A percentile compares a stretch with the other conserved stretches of the same genome.
These are phyloP conservation scores for Drosophila sechellia DNA, from an alignment of 1,140 invertebrate genomes.

Conservation along the genomic window DNA sequence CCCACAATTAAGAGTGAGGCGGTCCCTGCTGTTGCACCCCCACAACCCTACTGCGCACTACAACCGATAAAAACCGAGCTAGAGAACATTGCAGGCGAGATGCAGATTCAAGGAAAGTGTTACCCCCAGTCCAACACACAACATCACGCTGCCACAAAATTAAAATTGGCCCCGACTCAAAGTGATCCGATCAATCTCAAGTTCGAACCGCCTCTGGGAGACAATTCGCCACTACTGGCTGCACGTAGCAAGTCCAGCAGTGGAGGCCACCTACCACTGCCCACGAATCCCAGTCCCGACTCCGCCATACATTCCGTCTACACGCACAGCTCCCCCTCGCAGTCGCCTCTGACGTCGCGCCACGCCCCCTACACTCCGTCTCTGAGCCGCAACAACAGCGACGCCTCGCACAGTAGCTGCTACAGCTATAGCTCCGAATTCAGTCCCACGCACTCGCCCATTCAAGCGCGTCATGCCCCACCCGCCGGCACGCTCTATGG, in stretches of 20 bases:
- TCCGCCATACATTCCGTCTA: constrained; percentile 95
- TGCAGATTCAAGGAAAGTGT: constrained; percentile 44
- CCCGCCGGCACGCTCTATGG: constrained; percentile 55
- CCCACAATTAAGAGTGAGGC: constrained; percentile 72
- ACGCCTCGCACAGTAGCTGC: constrained; percentile 93
- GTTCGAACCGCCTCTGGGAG: constrained; percentile 66
- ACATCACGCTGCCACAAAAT: constrained; percentile 30
- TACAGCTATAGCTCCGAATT: constrained; percentile 91
- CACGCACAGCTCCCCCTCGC: constrained; percentile 91
- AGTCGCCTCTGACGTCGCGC: constrained; percentile 93
- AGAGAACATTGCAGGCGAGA: constrained; percentile 67
- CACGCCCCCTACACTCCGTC: constrained; percentile 92
- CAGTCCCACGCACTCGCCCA: constrained; percentile 94
- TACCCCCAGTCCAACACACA: constrained; percentile 27
- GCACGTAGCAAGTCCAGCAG: constrained; percentile 74
- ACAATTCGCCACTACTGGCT: constrained; percentile 70
- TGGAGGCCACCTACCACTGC: constrained; percentile 83
- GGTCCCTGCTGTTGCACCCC: constrained; percentile 14
- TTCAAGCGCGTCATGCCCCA: constrained; percentile 87
- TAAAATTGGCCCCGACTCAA: constrained; percentile 76
- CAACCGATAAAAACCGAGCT: constrained; percentile 70
- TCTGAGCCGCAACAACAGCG: constrained; percentile 94
- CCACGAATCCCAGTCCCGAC: constrained; percentile 91
- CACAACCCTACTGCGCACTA: constrained; percentile 28
- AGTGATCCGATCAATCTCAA: constrained; percentile 84